Percentiles rank a stretch among this genome's conserved stretches.
Conservation (phyloP, 2,797 vertebrate species). For the Cyprinella venusta region DNA sequence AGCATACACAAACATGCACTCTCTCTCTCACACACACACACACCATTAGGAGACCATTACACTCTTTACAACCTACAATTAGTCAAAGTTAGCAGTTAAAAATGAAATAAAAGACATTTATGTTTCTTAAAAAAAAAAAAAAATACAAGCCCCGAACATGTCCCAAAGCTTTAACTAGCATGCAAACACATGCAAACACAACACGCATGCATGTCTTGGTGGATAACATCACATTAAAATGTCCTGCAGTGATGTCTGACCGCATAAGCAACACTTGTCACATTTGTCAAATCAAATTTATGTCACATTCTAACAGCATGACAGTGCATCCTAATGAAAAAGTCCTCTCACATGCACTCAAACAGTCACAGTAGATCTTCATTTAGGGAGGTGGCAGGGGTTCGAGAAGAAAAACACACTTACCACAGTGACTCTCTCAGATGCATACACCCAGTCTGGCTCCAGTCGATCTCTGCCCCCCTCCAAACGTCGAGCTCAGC, state of each 20-base stretch:
- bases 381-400: slow-evolving; percentile 31
- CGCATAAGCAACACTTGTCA: slow-evolving; percentile 74
- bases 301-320: slow-evolving; percentile 61
- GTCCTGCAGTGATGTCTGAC: slow-evolving; percentile 68
- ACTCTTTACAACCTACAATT: slow-evolving; percentile 16
- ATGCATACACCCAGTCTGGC: slow-evolving; percentile 61
- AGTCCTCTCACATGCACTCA: slow-evolving; percentile 30
- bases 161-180: slow-evolving; percentile 24
- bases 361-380: slow-evolving; percentile 18
- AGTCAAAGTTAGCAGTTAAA: slow-evolving; percentile 34
- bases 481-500: slow-evolving; percentile 54
- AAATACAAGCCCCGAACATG: slow-evolving; percentile 6
- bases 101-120: not conserved
- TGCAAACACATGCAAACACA: slow-evolving; percentile 42
- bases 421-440: slow-evolving; percentile 64
- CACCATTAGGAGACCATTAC: slow-evolving; percentile 37
- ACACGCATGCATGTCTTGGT: slow-evolving; percentile 48
- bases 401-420: slow-evolving; percentile 63
- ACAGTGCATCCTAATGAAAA: slow-evolving; percentile 63
- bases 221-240: slow-evolving; percentile 61
- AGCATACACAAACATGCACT: slow-evolving; percentile 2
- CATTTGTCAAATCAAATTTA: slow-evolving; percentile 71
- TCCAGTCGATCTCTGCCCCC: slow-evolving; percentile 46
- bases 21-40: not conserved
- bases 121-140: not conserved